Percentiles rank a stretch among this genome's conserved stretches.
Evolutionary conservation across 2,113 vertebrate species (phyloP).

Genomic region (Synodontis membranacea): DNA sequence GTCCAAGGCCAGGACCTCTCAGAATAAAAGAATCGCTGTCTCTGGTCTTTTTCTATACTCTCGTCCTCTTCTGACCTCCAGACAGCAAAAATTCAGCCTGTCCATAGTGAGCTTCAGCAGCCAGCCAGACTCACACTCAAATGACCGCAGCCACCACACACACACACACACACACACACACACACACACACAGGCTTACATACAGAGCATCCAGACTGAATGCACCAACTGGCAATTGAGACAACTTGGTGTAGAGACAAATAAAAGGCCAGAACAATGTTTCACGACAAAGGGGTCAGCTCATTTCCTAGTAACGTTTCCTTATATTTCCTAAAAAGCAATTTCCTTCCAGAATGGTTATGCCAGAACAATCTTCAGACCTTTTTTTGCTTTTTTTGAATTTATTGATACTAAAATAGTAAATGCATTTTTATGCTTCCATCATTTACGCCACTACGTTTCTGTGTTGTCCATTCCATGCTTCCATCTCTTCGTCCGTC

Average conservation of each 20-base stretch:
- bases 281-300: background rate
- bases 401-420: background rate
- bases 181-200: constrained; percentile 8
- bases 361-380: background rate
- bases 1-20: background rate
- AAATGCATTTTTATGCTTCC: background rate
- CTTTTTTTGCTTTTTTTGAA: background rate
- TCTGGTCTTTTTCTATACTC: constrained; percentile 24
- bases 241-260: background rate
- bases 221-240: background rate
- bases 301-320: constrained; percentile 2
- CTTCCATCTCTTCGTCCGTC: background rate
- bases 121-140: constrained; percentile 29
- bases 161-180: background rate
- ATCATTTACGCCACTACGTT: background rate
- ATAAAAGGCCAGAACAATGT: background rate
- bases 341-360: no score
- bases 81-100: constrained; percentile 36
- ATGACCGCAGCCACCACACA: background rate
- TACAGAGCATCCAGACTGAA: background rate
- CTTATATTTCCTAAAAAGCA: background rate
- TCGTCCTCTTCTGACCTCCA: constrained; percentile 35
- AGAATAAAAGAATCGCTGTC: constrained; percentile 13
- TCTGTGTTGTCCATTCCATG: background rate
- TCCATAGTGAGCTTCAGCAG: constrained; percentile 38